Base-by-base conservation (phyloP, 2,113 vertebrate species). In the Spilogale gracilis region DNA sequence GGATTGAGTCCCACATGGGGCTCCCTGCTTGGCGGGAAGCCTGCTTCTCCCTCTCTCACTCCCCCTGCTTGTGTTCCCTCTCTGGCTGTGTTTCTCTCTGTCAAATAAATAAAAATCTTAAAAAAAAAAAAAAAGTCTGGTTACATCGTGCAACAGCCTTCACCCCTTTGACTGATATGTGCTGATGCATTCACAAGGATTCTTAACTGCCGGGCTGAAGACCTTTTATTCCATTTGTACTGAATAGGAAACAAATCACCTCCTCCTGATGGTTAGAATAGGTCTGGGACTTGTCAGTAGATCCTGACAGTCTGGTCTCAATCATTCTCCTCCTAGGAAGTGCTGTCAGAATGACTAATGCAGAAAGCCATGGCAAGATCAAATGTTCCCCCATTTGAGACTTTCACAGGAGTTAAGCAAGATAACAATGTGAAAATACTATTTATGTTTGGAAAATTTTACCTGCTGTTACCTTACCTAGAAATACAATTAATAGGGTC, bases 121-220 rank as follows among this genome's bases (percentile, higher is more conserved):
- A n/a, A n/a, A n/a, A n/a, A n/a, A n/a, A n/a, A n/a, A 88, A 97
- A 95, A 94, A 71, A n/a, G 38, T 84, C 48, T 83, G 76, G 50
- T 65, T n/a, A 50, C 61, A 69, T 61, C 81, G 52, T 82, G 38
- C 61, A 94, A 73, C 16, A 79, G 69, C 43, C n/a, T 93, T 93
- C 63, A 69, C 16, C 81, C 79, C 58, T 91, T 87, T 86, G 82
- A 89, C 79, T 74, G 84, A 11, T 50, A 86, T 4, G 27, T 74
- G 81, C 63, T 69, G 65, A 92, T 48, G n/a, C 23, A 43, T 79
- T 94, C 73, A 30, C 65, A 94, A 76, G 94, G 76, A 71, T 74
- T 94, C 71, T 43, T 79, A 80, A 94, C 58, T 86, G 58, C 14
- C 54, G 95, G 27, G 23, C 18, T 94, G 74, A 74, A 95, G 97